Evolutionary conservation across 2,113 vertebrate species (phyloP), one percentile per base, ranked within the genome.

Genomic region (Pampusana beccarii): DNA sequence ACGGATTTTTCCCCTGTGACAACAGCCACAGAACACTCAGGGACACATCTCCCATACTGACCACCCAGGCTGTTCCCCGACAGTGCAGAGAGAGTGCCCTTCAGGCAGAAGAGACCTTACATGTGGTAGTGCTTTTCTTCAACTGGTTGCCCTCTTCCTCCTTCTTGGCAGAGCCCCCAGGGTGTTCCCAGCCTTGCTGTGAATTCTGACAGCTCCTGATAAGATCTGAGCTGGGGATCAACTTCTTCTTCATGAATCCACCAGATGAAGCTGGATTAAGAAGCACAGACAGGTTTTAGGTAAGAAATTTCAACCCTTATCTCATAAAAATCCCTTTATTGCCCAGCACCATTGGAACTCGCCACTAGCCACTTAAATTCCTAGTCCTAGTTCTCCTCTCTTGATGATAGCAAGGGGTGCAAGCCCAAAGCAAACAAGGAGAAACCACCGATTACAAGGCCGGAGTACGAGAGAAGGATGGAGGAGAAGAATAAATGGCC

Each of bases 141-240:
- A 93, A 14, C 9, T 84, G 86, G 7, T 33, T 89, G 79, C 67
- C 71, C 16, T 92, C 58, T 44, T 93, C 65, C 51, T 82, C 38
- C 34, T 89, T 86, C 81, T 94, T 95, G 28, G n/a, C 40, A 66
- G 84, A 78, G 13, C 9, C 31, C 18, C 18, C 33, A 75, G 65
- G 42, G 53, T 97, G 88, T 81, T 96, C 75, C 94, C 95, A 96
- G 34, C 44, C 71, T 73, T 94, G 88, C 10, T 82, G 57, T 46
- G 61, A 40, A 84, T 88, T 89, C 62, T 92, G 93, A 94, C 93
- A 98, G 66, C 88, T 92, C 38, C 2, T 89, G 34, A 74, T 38
- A 79, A 96, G 62, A 75, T 96, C 96, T n/a, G 91, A 62, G 44
- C 84, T 92, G 34, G 93, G 92, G 17, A 95, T 78, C 79, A 97